Evolutionary conservation across 1,140 invertebrate species (phyloP).

Genomic region (Marisa cornuarietis): DNA sequence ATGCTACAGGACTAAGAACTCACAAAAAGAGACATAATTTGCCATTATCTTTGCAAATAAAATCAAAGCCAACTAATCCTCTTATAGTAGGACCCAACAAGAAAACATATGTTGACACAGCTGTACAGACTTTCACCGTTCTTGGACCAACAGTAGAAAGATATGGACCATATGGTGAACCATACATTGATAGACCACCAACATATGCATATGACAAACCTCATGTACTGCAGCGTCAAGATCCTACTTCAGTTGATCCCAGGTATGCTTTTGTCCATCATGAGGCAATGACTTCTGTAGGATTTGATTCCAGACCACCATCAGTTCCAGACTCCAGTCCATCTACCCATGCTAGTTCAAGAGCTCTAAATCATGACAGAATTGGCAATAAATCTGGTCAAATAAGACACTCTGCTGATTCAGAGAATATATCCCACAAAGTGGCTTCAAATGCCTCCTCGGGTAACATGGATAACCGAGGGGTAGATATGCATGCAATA

Average conservation of each 20-base stretch:
- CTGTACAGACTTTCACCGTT: constrained; percentile 18
- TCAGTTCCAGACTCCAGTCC: not conserved
- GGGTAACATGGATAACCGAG: constrained; percentile 9
- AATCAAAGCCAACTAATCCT: not conserved
- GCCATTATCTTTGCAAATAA: not conserved
- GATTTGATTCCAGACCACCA: constrained; percentile 16
- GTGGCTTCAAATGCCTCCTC: not conserved
- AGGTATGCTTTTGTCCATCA: constrained; percentile 20
- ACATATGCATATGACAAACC: constrained; percentile 21
- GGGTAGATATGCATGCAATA: constrained; percentile 9
- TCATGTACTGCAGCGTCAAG: constrained; percentile 13
- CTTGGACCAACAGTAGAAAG: constrained; percentile 19
- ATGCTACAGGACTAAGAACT: constrained; percentile 8
- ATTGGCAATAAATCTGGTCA: constrained; percentile 2
- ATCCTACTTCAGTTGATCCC: constrained; percentile 14
- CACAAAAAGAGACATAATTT: constrained; percentile 22
- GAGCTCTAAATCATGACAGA: constrained; percentile 1
- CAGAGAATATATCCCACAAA: constrained; percentile 11
- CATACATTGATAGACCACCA: constrained; percentile 8
- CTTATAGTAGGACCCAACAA: constrained; percentile 11
- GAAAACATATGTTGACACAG: constrained; percentile 19
- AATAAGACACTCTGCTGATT: constrained; percentile 5
- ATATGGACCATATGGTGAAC: constrained; percentile 15
- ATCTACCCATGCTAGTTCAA: not conserved
- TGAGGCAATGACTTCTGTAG: constrained; percentile 22